A percentile compares a stretch with the other conserved stretches of the same genome.
Evolutionary conservation across 2,888 invertebrate species (phyloP).

Genomic region (Diaprepes abbreviatus): DNA sequence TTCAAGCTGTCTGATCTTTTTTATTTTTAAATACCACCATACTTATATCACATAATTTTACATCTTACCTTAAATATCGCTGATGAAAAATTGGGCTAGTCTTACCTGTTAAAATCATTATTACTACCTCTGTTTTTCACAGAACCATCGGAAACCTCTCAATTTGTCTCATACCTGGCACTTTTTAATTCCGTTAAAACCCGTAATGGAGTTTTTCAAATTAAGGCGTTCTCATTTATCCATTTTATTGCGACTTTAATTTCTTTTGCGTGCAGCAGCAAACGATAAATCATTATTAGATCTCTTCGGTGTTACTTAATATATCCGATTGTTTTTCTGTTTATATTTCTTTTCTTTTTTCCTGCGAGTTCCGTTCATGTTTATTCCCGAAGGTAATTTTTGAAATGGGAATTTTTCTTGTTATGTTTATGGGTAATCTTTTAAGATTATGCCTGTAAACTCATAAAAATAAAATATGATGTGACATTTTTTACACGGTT

Average conservation of each 20-base stretch:
- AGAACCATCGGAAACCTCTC: too few species aligned
- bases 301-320: not conserved
- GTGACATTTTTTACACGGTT: too few species aligned
- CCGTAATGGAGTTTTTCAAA: not conserved
- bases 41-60: too few species aligned
- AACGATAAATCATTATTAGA: conserved; percentile 19
- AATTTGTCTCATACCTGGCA: not conserved
- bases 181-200: conserved; percentile 6
- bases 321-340: not conserved
- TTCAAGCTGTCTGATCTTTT: too few species aligned
- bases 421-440: too few species aligned
- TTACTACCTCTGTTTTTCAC: too few species aligned
- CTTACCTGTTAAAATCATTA: too few species aligned
- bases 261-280: not conserved
- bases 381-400: not conserved
- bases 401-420: not conserved
- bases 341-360: not conserved
- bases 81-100: too few species aligned
- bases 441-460: too few species aligned
- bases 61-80: too few species aligned
- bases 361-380: not conserved
- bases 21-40: too few species aligned
- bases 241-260: conserved; percentile 9
- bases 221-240: conserved; percentile 5
- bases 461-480: too few species aligned